Evolutionary conservation across 2,797 vertebrate genomes (phyloP).

Genomic region (Dendrocincla tyrannina): DNA sequence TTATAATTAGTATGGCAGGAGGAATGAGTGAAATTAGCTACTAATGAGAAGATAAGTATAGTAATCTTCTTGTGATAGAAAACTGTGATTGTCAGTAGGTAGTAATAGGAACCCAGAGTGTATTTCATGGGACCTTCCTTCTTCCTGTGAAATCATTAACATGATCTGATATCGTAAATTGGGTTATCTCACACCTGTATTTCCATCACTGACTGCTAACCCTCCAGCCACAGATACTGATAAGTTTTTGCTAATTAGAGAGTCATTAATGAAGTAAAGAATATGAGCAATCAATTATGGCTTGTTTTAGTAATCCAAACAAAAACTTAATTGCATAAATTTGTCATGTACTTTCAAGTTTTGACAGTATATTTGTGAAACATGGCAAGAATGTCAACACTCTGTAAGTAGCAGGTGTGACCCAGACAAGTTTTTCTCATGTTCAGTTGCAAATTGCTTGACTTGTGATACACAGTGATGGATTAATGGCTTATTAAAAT

Average conservation of each 20-base stretch:
- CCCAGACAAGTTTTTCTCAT: slow-evolving; percentile 30
- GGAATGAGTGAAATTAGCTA: slow-evolving; percentile 73
- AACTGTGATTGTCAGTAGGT: slow-evolving; percentile 70
- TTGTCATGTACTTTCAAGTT: slow-evolving; percentile 57
- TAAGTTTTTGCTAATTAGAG: slow-evolving; percentile 74
- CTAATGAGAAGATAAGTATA: slow-evolving; percentile 78
- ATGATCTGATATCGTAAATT: slow-evolving; percentile 69
- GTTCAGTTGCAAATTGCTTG: slow-evolving; percentile 45
- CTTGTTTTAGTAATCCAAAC: slow-evolving; percentile 62
- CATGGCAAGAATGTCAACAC: slow-evolving; percentile 46
- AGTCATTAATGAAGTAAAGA: slow-evolving; percentile 72
- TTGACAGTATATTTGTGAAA: slow-evolving; percentile 61
- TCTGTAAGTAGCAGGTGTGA: slow-evolving; percentile 49
- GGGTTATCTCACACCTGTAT: slow-evolving; percentile 74
- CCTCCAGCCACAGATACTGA: slow-evolving; percentile 64
- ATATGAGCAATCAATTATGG: slow-evolving; percentile 71
- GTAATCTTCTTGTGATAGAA: slow-evolving; percentile 72
- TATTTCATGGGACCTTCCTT: slow-evolving; percentile 66
- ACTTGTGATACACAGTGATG: not conserved
- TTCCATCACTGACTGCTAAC: slow-evolving; percentile 70
- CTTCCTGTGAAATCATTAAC: slow-evolving; percentile 71
- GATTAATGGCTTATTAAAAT: slow-evolving; percentile 53
- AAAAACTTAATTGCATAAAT: slow-evolving; percentile 69
- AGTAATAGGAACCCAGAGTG: slow-evolving; percentile 59
- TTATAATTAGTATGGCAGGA: slow-evolving; percentile 76